A percentile compares a stretch with the other conserved stretches of the same genome.
Conservation (phyloP, 2,888 invertebrate species). For the Steinernema scapterisci region DNA sequence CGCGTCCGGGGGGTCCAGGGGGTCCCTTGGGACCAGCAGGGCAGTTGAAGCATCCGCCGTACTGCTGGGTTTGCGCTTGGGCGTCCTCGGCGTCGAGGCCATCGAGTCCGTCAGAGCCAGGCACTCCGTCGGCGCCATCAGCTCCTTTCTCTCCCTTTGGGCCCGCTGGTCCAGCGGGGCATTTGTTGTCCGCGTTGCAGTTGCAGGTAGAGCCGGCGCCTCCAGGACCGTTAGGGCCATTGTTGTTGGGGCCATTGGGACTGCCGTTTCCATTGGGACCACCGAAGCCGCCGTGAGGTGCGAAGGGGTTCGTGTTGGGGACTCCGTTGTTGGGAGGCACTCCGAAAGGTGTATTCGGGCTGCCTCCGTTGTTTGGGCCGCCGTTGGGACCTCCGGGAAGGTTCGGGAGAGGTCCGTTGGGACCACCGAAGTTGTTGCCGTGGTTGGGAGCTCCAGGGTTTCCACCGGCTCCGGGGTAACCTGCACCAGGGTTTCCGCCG, state of each 20-base stretch:
- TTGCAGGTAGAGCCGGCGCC: background rate
- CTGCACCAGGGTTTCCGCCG: background rate
- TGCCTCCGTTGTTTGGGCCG: background rate
- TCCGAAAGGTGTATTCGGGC: constrained; percentile 25
- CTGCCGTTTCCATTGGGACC: constrained; percentile 12
- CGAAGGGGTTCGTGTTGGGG: constrained; percentile 24
- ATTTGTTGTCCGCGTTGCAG: constrained; percentile 38
- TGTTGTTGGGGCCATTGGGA: constrained; percentile 7
- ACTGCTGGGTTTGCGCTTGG: constrained; percentile 56
- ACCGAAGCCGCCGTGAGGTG: background rate
- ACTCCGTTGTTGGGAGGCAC: constrained; percentile 31
- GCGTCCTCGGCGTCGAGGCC: constrained; percentile 52
- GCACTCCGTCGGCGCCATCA: constrained; percentile 53
- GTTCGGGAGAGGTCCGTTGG: background rate
- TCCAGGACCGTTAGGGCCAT: constrained; percentile 2
- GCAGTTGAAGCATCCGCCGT: constrained; percentile 58
- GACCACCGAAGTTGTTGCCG: background rate
- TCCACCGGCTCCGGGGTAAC: background rate
- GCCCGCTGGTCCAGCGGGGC: constrained; percentile 49
- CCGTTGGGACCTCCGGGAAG: background rate
- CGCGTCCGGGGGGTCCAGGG: constrained; percentile 39
- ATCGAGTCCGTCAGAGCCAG: constrained; percentile 45
- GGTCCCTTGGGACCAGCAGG: constrained; percentile 47
- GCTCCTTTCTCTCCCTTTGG: constrained; percentile 49
- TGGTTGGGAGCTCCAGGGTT: background rate